These are phyloP conservation scores for Nothocercus julius DNA, from an alignment of 2,113 vertebrate species.

Conservation along the genomic window DNA sequence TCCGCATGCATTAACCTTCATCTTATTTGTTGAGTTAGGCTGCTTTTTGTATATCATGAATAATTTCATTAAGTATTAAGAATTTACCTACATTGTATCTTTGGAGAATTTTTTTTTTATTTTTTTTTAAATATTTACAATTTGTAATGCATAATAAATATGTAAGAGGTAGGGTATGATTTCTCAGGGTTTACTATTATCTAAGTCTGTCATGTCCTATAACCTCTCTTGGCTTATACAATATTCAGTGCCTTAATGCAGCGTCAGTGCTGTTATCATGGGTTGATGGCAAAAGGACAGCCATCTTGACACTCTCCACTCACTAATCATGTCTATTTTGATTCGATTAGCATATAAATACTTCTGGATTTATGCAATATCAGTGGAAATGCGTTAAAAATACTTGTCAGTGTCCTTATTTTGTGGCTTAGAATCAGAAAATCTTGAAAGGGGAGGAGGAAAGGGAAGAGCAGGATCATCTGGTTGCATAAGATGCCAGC, in stretches of 20 bases:
- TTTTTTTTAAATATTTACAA: conserved; percentile 79
- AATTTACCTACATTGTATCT: conserved; percentile 76
- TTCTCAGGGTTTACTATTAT: conserved; percentile 75
- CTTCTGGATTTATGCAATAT: conserved; percentile 72
- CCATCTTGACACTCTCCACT: conserved; percentile 77
- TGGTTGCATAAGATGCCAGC: not conserved
- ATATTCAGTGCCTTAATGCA: conserved; percentile 74
- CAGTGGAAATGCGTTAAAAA: conserved; percentile 76
- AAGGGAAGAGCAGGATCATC: not conserved
- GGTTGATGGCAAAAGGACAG: conserved; percentile 78
- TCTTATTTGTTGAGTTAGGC: conserved; percentile 79
- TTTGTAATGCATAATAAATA: conserved; percentile 82
- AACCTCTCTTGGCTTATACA: conserved; percentile 78
- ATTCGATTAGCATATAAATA: conserved; percentile 82
- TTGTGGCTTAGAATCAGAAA: conserved; percentile 6
- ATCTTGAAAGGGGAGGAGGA: not conserved
- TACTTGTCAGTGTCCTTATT: conserved; percentile 71
- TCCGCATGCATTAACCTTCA: conserved; percentile 84
- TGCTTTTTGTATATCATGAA: conserved; percentile 81
- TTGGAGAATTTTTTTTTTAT: conserved; percentile 12
- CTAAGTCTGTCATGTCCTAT: conserved; percentile 78
- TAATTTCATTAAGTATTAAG: conserved; percentile 83
- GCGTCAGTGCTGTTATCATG: conserved; percentile 73
- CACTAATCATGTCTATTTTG: conserved; percentile 79
- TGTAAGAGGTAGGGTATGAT: conserved; percentile 69